phyloP scores from a whole-genome alignment of 2,797 vertebrate species.

The Cyclura pinguis region DNA sequence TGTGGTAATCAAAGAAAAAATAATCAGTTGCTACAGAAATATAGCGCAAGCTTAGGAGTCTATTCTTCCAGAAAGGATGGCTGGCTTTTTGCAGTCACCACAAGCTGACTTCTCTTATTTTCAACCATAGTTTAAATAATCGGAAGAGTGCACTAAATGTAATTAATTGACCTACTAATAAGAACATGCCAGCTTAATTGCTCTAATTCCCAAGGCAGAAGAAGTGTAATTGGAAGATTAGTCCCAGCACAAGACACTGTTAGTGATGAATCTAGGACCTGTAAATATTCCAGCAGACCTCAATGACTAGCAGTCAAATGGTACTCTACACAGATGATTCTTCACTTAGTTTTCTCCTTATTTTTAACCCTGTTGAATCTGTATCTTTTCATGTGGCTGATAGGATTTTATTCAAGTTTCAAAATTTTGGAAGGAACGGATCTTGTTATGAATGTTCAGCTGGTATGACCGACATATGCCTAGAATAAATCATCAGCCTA shows the following conservation, averaged over 20 bases:
- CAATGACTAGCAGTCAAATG: conserved; percentile 12
- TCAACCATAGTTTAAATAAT: conserved; percentile 67
- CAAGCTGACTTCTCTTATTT: conserved; percentile 53
- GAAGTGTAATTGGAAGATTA: conserved; percentile 72
- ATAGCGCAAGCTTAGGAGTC: conserved; percentile 44
- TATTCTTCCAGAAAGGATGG: conserved; percentile 27
- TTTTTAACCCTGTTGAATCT: conserved; percentile 10
- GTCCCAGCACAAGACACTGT: conserved; percentile 54
- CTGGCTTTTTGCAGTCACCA: conserved; percentile 53
- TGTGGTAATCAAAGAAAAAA: conserved; percentile 26
- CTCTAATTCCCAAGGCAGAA: conserved; percentile 66
- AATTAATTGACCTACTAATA: conserved; percentile 73
- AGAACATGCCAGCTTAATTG: conserved; percentile 69
- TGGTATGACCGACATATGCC: background rate
- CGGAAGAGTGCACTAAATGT: conserved; percentile 73
- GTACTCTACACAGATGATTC: conserved; percentile 30
- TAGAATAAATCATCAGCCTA: background rate
- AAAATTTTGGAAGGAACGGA: conserved; percentile 8
- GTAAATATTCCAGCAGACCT: conserved; percentile 32
- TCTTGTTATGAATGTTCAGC: background rate
- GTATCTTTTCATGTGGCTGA: background rate
- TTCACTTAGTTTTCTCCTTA: conserved; percentile 12
- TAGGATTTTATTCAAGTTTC: background rate
- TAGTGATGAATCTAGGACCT: conserved; percentile 36
- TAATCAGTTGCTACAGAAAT: conserved; percentile 62